These are phyloP conservation scores for Oophaga sylvatica DNA, from an alignment of 2,797 vertebrate genomes.

Conservation along the genomic window DNA sequence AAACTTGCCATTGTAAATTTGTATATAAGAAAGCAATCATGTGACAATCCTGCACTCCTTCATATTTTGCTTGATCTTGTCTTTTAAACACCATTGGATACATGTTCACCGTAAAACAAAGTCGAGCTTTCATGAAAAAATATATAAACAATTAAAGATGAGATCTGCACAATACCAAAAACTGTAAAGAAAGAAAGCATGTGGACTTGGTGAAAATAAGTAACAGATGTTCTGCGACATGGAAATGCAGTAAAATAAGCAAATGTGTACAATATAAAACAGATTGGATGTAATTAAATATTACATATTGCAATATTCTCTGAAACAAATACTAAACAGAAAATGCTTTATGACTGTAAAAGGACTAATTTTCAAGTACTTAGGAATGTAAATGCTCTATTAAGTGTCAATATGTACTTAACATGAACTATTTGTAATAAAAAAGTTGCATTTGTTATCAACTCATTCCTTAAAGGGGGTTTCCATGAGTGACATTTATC, in stretches of 20 bases:
- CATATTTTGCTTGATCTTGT: conserved; percentile 59
- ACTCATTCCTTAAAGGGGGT: neutral
- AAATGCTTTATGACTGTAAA: conserved; percentile 28
- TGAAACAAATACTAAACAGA: conserved; percentile 28
- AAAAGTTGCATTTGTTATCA: neutral
- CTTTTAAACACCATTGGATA: conserved; percentile 32
- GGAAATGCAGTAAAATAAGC: conserved; percentile 49
- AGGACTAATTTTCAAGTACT: conserved; percentile 4
- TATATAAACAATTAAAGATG: conserved; percentile 50
- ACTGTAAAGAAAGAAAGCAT: conserved; percentile 51
- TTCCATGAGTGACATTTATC: no score
- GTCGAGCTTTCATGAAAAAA: conserved; percentile 34
- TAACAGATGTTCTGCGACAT: conserved; percentile 55
- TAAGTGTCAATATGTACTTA: conserved; percentile 2
- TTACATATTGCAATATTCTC: conserved; percentile 49
- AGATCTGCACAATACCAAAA: conserved; percentile 53
- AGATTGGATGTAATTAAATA: conserved; percentile 45
- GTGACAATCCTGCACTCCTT: conserved; percentile 12
- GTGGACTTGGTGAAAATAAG: conserved; percentile 43
- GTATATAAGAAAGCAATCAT: neutral
- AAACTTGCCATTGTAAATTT: conserved; percentile 9
- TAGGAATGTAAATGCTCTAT: conserved; percentile 11
- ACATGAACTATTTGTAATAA: conserved; percentile 1
- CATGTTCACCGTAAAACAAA: conserved; percentile 33
- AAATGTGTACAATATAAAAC: conserved; percentile 45